Conservation (phyloP, 2,888 invertebrate genomes). For the Imbricaverruca yamaguchii region DNA sequence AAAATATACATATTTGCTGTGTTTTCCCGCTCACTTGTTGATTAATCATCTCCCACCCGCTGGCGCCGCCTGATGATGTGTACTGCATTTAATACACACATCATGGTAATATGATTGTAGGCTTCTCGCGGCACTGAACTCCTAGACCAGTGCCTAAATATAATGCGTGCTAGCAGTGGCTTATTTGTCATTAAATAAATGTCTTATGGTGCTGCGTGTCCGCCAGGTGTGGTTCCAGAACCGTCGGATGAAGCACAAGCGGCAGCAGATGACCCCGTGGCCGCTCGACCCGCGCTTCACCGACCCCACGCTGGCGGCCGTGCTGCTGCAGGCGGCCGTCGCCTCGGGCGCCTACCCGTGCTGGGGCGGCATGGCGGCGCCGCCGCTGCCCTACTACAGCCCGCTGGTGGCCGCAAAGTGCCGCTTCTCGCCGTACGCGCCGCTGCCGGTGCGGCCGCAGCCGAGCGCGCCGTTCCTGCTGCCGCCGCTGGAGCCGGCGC, state of each 20-base stretch:
- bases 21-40: too few relatives aligned
- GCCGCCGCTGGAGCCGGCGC: background rate
- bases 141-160: too few relatives aligned
- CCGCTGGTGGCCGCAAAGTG: conserved; percentile 26
- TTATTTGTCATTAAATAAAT: too few relatives aligned
- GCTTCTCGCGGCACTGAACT: too few relatives aligned
- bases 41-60: too few relatives aligned
- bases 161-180: too few relatives aligned
- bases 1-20: too few relatives aligned
- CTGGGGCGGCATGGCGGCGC: conserved; percentile 29
- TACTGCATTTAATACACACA: too few relatives aligned
- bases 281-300: conserved; percentile 32
- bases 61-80: too few relatives aligned
- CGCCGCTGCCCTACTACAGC: conserved; percentile 28
- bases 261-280: conserved; percentile 15
- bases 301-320: conserved; percentile 31
- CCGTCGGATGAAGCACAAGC: conserved; percentile 21
- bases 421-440: conserved; percentile 25
- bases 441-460: conserved; percentile 14
- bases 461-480: conserved; percentile 19
- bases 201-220: too few relatives aligned
- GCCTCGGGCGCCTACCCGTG: conserved; percentile 27
- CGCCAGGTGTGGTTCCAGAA: conserved; percentile 23
- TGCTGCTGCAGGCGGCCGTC: conserved; percentile 18
- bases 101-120: too few relatives aligned